phyloP scores from a whole-genome alignment of 2,888 invertebrate species.

The Pristionchus entomophagus region DNA sequence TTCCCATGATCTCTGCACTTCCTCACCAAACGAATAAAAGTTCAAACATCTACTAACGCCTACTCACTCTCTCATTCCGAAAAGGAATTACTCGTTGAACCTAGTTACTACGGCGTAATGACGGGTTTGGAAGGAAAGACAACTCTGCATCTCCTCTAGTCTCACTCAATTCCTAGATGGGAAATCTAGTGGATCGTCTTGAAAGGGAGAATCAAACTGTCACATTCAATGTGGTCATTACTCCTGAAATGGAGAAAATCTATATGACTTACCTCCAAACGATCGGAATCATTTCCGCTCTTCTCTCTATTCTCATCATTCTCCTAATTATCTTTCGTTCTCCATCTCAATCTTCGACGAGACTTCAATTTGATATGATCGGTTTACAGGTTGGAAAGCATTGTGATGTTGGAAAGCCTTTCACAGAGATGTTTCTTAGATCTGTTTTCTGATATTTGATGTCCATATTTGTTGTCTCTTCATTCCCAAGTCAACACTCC shows the following conservation, averaged over 20 bases:
- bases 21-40: conserved; percentile 7
- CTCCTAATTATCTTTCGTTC: too few relatives aligned
- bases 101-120: not conserved
- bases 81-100: too few relatives aligned
- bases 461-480: conserved; percentile 13
- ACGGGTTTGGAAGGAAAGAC: too few relatives aligned
- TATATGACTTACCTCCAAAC: not conserved
- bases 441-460: not conserved
- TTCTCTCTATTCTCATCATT: not conserved
- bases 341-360: not conserved
- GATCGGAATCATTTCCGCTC: not conserved
- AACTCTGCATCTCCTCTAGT: too few relatives aligned
- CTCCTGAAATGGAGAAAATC: not conserved
- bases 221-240: not conserved
- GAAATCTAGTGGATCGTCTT: not conserved
- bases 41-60: not conserved
- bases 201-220: not conserved
- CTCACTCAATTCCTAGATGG: too few relatives aligned
- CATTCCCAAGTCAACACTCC: not conserved
- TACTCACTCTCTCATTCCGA: too few relatives aligned
- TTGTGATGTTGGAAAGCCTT: too few relatives aligned
- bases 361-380: not conserved
- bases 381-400: not conserved
- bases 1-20: not conserved
- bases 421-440: too few relatives aligned